These are phyloP conservation scores for Tenodera sinensis DNA, from an alignment of 2,888 invertebrate species.

Conservation along the genomic window DNA sequence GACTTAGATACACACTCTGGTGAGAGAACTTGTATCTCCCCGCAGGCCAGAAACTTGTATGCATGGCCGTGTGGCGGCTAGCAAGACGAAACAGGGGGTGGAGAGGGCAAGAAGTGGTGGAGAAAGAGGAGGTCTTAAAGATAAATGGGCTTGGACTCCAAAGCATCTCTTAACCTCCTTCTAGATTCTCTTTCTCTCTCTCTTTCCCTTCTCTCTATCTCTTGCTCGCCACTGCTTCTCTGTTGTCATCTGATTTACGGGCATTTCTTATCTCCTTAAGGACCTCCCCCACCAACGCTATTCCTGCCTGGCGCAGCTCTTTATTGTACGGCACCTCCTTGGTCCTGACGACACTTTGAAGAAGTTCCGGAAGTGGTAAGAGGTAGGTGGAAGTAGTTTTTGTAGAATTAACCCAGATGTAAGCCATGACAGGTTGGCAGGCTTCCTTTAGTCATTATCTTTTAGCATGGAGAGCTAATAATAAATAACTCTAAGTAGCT, in stretches of 20 bases:
- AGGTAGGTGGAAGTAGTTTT: neutral
- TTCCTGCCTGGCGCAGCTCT: neutral
- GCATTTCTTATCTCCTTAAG: neutral
- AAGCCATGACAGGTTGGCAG: neutral
- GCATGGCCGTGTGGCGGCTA: neutral
- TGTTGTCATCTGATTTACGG: neutral
- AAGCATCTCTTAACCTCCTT: neutral
- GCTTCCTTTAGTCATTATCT: neutral
- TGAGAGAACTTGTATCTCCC: neutral
- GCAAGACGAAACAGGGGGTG: neutral
- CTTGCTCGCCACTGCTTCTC: neutral
- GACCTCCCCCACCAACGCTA: neutral
- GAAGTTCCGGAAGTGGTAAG: neutral
- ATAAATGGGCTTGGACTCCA: neutral
- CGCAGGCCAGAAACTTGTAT: neutral
- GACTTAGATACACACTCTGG: neutral
- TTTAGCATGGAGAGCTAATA: neutral
- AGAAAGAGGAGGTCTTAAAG: neutral
- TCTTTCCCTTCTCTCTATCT: neutral
- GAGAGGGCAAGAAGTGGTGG: neutral
- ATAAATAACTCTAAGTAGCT: neutral
- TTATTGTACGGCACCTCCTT: neutral
- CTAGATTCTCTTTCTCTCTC: neutral
- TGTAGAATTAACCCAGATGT: neutral
- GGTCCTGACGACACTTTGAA: neutral